These are phyloP conservation scores for Apodemia mormo DNA, from an alignment of 2,888 invertebrate genomes.

Conservation along the genomic window DNA sequence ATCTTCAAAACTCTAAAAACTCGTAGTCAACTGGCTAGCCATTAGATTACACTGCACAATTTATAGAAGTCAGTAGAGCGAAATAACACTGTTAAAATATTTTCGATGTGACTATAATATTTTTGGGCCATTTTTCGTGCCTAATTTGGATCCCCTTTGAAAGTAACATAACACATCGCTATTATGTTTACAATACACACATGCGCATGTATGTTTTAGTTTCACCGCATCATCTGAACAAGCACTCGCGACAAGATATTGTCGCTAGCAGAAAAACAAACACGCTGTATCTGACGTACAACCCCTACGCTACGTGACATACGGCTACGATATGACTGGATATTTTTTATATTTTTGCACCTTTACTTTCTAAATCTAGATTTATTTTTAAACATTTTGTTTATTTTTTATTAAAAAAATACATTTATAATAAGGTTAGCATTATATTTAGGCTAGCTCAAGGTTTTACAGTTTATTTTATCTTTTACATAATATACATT, in stretches of 20 bases:
- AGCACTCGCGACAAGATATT: slow-evolving; percentile 41
- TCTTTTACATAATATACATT: too few relatives aligned
- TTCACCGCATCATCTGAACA: slow-evolving; percentile 29
- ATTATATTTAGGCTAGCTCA: too few relatives aligned
- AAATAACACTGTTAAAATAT: neutral
- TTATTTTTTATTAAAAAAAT: too few relatives aligned
- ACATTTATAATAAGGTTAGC: too few relatives aligned
- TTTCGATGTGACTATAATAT: neutral
- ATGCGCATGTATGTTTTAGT: slow-evolving; percentile 19
- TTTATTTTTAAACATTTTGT: too few relatives aligned
- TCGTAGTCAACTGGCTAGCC: too few relatives aligned
- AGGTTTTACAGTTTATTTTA: too few relatives aligned
- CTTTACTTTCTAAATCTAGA: neutral
- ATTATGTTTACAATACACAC: slow-evolving; percentile 5
- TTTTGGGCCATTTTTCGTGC: neutral
- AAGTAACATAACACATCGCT: neutral
- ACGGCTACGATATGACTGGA: neutral
- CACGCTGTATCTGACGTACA: slow-evolving; percentile 35
- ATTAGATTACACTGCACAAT: too few relatives aligned
- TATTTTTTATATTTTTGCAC: too few relatives aligned
- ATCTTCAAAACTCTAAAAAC: too few relatives aligned
- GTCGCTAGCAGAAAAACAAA: slow-evolving; percentile 37
- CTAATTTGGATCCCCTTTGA: neutral
- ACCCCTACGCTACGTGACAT: slow-evolving; percentile 28
- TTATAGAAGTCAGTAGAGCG: neutral